These are phyloP conservation scores for Saccopteryx leptura DNA, from an alignment of 2,113 vertebrate species.

Conservation along the genomic window DNA sequence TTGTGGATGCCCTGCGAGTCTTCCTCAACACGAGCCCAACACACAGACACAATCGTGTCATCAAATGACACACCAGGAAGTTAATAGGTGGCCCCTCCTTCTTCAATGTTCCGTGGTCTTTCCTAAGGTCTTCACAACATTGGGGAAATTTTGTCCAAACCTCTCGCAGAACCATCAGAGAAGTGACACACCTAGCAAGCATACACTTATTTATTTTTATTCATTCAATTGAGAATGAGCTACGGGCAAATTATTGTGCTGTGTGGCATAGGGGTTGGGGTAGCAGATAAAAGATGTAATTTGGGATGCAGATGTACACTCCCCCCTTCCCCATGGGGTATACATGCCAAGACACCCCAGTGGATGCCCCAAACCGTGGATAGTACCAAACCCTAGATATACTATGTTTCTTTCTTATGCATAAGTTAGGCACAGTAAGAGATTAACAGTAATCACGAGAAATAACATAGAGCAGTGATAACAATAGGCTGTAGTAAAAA, in stretches of 20 bases:
- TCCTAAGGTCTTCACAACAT: background rate
- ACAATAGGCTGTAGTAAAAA: background rate
- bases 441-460: background rate
- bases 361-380: background rate
- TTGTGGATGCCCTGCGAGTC: accelerated
- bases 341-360: background rate
- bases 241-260: background rate
- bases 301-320: accelerated
- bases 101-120: background rate
- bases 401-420: background rate
- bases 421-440: background rate
- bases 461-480: background rate
- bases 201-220: background rate
- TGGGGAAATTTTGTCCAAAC: background rate
- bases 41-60: accelerated
- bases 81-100: background rate
- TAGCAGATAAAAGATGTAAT: background rate
- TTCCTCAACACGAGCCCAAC: background rate
- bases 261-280: accelerated
- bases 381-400: background rate
- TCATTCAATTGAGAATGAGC: background rate
- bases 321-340: background rate
- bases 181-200: accelerated
- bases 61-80: background rate
- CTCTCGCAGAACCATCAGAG: background rate